Base-by-base conservation (phyloP, 2,113 vertebrate genomes). In the Capreolus pygargus region DNA sequence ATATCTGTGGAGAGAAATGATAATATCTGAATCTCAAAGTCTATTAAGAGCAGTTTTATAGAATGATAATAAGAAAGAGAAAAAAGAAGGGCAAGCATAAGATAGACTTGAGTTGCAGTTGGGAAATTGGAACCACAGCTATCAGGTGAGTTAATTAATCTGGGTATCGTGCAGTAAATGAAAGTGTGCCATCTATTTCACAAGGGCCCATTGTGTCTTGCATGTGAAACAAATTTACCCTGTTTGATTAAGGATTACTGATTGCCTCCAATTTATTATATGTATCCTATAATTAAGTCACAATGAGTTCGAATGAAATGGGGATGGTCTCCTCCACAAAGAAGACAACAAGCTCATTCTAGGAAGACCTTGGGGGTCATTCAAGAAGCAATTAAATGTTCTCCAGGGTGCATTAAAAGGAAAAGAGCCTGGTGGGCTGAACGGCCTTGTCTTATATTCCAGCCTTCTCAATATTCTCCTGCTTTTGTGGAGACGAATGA, bases 101-200 rank as follows among this genome's bases (percentile, higher is more conserved):
- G 97, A 96, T 8, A 82, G 43, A 50, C 96, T 98, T 97, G 61
- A 96, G 85, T 88, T 97, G 97, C 94, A 98, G 96, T 97, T 98
- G 98, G 98, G 98, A 98, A 98, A 96, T 98, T 98, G 98, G 95
- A 98, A 98, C 97, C 94, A 97, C 60, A 97, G 98, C 98, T 98
- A 99, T 98, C 98, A 98, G 98, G 98, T 99, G 97, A 99, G 98
- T 99, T 99, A 99, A 99, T 99, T 99, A 99, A 98, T 99, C 98
- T 98, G 98, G 97, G 98, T 98, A 99, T 98, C 98, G 93, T 98
- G 98, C 98, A 98, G 98, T 98, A 99, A 99, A 99, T 98, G 98
- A 99, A 99, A 98, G 98, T 98, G 98, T 98, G 97, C 98, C 98
- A 98, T 99, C 98, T 98, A 98, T 99, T 99, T 99, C 98, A 98